Conservation (phyloP, 2,797 vertebrate species). For the Hydrophis major region DNA sequence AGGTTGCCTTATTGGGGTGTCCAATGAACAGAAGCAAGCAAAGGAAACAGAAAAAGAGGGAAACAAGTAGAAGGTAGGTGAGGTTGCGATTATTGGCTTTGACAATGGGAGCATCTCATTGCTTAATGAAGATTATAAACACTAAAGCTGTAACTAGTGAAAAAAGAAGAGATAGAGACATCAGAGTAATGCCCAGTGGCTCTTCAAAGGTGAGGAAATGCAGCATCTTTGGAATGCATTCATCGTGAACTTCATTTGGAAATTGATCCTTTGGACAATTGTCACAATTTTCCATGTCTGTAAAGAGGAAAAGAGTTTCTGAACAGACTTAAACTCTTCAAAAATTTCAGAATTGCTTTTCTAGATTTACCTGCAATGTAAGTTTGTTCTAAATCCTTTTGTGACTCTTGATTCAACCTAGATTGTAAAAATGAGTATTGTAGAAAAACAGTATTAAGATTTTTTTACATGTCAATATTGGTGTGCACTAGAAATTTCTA, state of each 20-base stretch:
- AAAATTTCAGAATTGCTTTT: background rate
- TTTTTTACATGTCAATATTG: background rate
- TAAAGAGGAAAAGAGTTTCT: background rate
- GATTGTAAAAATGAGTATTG: too few species aligned
- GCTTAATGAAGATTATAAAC: background rate
- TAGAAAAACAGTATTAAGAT: too few species aligned
- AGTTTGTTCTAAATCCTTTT: background rate
- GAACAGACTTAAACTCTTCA: background rate
- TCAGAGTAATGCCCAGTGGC: background rate
- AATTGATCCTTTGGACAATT: background rate
- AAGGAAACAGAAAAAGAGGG: background rate
- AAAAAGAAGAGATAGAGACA: background rate
- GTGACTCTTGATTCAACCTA: too few species aligned
- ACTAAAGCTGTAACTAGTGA: background rate
- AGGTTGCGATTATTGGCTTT: conserved; percentile 7
- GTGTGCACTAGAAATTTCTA: background rate
- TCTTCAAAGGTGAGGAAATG: background rate
- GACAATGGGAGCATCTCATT: background rate
- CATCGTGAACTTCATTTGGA: background rate
- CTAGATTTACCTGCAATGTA: background rate
- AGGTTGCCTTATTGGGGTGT: too few species aligned
- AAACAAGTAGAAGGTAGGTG: background rate
- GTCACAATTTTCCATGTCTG: background rate
- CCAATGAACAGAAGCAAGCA: too few species aligned
- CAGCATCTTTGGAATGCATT: background rate